These are phyloP conservation scores for Glossophaga mutica DNA, from an alignment of 2,797 vertebrate species.

Conservation along the genomic window DNA sequence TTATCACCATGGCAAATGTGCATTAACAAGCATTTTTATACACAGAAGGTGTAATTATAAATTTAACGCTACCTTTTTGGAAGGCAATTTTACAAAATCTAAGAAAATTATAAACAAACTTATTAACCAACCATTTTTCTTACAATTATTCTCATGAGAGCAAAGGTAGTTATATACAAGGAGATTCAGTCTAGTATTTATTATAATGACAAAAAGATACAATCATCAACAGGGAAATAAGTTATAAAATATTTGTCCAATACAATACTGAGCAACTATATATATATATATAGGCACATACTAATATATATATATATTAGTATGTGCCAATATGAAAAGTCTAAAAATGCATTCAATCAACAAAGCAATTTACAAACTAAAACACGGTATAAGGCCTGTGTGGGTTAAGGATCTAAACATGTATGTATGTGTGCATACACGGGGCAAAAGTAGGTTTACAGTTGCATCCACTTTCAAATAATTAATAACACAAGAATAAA, in stretches of 20 bases:
- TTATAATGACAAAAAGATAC: not conserved
- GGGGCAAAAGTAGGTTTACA: not conserved
- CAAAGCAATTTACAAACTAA: not conserved
- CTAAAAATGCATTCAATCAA: not conserved
- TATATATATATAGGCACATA: no score
- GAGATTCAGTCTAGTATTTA: not conserved
- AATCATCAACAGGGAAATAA: not conserved
- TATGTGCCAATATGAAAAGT: not conserved
- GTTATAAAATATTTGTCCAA: not conserved
- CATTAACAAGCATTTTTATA: not conserved
- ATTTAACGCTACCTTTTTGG: not conserved
- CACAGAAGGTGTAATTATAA: not conserved
- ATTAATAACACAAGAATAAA: not conserved
- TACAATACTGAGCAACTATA: not conserved
- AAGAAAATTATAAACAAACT: constrained; percentile 13
- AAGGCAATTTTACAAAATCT: constrained; percentile 12
- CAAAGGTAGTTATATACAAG: not conserved
- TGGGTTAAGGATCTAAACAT: not conserved
- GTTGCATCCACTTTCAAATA: not conserved
- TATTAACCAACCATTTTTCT: not conserved
- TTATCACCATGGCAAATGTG: not conserved
- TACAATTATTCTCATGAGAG: not conserved
- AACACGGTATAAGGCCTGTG: not conserved
- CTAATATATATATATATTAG: not conserved
- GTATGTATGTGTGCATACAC: not conserved